These are phyloP conservation scores for Phymorhynchus buccinoides DNA, from an alignment of 1,140 invertebrate genomes.

Conservation along the genomic window DNA sequence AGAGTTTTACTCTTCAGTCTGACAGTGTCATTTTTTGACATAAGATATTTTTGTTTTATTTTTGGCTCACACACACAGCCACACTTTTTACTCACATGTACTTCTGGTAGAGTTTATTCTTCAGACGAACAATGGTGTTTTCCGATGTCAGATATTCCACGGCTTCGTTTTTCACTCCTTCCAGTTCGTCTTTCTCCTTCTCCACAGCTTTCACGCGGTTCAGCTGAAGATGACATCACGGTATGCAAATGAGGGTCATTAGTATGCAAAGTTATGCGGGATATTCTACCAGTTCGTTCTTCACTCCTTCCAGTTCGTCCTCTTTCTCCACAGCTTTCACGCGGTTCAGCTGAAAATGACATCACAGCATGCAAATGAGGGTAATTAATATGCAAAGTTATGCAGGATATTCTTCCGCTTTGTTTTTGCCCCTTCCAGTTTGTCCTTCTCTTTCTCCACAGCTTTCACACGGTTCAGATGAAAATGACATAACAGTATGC, in stretches of 20 bases:
- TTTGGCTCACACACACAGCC: no score
- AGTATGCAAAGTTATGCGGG: no score
- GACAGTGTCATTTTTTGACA: no score
- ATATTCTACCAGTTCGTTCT: no score
- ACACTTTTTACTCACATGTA: constrained; percentile 68
- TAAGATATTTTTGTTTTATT: no score
- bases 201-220: constrained; percentile 91
- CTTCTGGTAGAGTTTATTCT: constrained; percentile 81
- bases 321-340: no score
- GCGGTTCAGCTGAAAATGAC: no score
- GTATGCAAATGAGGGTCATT: no score
- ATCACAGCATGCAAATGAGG: no score
- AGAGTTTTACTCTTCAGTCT: no score
- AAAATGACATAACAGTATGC: constrained; percentile 34
- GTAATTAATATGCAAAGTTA: no score
- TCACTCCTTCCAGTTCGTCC: no score
- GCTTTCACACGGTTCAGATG: constrained; percentile 87
- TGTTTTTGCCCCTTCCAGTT: constrained; percentile 89
- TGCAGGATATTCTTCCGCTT: constrained; percentile 87
- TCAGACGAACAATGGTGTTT: constrained; percentile 81
- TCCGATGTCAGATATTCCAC: constrained; percentile 86
- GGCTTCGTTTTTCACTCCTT: constrained; percentile 90
- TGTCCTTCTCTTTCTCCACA: constrained; percentile 91
- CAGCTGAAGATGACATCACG: constrained; percentile 72
- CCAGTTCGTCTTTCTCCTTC: constrained; percentile 89